These are phyloP conservation scores for Listronotus bonariensis DNA, from an alignment of 1,140 invertebrate genomes.

Conservation along the genomic window DNA sequence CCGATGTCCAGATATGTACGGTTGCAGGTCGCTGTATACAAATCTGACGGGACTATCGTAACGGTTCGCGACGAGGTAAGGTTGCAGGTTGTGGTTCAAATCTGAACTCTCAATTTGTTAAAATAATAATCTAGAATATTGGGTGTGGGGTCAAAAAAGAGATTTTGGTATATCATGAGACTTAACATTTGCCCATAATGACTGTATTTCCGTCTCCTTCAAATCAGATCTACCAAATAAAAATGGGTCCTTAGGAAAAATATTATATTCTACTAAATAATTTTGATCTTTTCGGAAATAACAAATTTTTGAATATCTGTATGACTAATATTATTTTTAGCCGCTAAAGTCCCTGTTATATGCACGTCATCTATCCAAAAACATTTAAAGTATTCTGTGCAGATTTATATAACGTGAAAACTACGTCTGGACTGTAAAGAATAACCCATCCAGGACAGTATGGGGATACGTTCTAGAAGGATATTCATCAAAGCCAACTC, in stretches of 20 bases:
- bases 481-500: conserved; percentile 72
- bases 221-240: conserved; percentile 45
- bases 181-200: conserved; percentile 42
- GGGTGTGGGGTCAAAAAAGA: too few species aligned
- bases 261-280: conserved; percentile 21
- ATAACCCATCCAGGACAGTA: conserved; percentile 75
- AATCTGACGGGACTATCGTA: too few species aligned
- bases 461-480: conserved; percentile 66
- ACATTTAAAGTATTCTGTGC: conserved; percentile 65
- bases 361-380: too few species aligned
- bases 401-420: conserved; percentile 65
- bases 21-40: too few species aligned
- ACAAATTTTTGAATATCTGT: too few species aligned
- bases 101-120: too few species aligned
- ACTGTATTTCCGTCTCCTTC: conserved; percentile 41
- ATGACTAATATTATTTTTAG: too few species aligned
- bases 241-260: conserved; percentile 36
- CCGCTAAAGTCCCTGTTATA: too few species aligned
- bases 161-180: conserved; percentile 24
- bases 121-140: too few species aligned
- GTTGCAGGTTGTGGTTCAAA: too few species aligned
- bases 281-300: conserved; percentile 38
- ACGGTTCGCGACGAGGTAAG: too few species aligned
- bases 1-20: too few species aligned
- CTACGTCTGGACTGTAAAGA: conserved; percentile 73